A percentile compares a stretch with the other conserved stretches of the same genome.
Evolutionary conservation across 2,888 invertebrate species (phyloP).

Genomic region (Dicyrtoma fusca): DNA sequence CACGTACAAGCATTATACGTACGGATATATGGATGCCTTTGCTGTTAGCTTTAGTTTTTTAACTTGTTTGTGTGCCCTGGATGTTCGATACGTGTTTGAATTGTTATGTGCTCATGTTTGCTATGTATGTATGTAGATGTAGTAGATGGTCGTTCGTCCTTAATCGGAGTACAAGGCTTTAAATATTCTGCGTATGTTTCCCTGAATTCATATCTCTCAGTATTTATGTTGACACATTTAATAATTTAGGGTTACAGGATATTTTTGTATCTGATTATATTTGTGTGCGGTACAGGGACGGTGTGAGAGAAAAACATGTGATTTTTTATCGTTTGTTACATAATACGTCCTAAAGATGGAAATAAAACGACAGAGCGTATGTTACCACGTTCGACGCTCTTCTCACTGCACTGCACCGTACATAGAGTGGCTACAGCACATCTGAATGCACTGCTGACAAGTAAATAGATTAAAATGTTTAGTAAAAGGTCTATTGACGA

Average conservation of each 20-base stretch:
- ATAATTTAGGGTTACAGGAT: slow-evolving; percentile 25
- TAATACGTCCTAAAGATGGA: not conserved
- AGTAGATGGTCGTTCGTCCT: no score
- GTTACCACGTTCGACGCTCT: not conserved
- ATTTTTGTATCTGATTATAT: not conserved
- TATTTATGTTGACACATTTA: slow-evolving; percentile 31
- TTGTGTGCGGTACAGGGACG: not conserved
- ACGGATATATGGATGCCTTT: no score
- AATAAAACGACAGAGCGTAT: not conserved
- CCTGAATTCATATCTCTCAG: no score
- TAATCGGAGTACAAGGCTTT: no score
- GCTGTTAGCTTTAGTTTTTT: no score
- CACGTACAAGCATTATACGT: no score
- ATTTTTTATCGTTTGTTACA: slow-evolving; percentile 24
- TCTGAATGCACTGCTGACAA: slow-evolving; percentile 21
- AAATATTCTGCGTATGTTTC: no score
- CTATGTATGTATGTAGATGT: no score
- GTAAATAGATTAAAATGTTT: slow-evolving; percentile 22
- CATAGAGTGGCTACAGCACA: not conserved
- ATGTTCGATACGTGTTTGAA: no score
- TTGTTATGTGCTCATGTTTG: no score
- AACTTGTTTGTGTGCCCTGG: no score
- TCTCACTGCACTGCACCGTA: not conserved
- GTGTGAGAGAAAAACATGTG: slow-evolving; percentile 2
- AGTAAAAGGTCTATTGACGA: slow-evolving; percentile 3